Evolutionary conservation across 1,140 invertebrate genomes (phyloP).

Genomic region (Dreissena rostriformis): DNA sequence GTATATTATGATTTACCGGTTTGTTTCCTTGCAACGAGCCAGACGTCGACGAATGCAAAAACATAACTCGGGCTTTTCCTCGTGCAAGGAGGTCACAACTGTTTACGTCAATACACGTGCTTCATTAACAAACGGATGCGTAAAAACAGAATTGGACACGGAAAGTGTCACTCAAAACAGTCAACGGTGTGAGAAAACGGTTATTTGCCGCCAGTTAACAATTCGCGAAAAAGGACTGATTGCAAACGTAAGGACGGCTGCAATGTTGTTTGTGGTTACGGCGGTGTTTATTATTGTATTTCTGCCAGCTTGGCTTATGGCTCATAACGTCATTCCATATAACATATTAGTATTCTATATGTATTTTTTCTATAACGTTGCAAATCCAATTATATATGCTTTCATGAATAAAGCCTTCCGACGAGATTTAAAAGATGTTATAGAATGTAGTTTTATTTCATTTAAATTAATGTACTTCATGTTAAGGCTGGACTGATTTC

Average conservation of each 20-base stretch:
- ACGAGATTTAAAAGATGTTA: conserved; percentile 58
- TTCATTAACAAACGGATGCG: conserved; percentile 51
- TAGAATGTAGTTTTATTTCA: conserved; percentile 37
- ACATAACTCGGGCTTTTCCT: conserved; percentile 50
- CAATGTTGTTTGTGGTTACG: conserved; percentile 78
- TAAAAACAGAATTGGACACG: conserved; percentile 46
- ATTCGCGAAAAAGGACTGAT: conserved; percentile 62
- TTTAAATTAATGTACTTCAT: too few relatives aligned
- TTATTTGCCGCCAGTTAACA: conserved; percentile 29
- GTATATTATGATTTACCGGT: conserved; percentile 71
- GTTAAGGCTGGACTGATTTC: too few relatives aligned
- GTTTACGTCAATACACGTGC: conserved; percentile 55
- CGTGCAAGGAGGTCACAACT: conserved; percentile 45
- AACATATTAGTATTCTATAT: conserved; percentile 73
- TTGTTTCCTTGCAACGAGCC: conserved; percentile 63
- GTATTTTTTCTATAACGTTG: conserved; percentile 78
- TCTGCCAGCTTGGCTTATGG: conserved; percentile 69
- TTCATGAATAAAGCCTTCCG: conserved; percentile 79
- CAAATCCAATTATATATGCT: conserved; percentile 78
- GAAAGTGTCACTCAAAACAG: conserved; percentile 20
- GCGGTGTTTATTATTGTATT: conserved; percentile 76
- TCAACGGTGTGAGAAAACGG: conserved; percentile 40
- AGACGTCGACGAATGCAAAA: conserved; percentile 56
- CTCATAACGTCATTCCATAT: conserved; percentile 57
- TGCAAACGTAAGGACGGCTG: conserved; percentile 74